A percentile compares a stretch with the other conserved stretches of the same genome.
Evolutionary conservation across 64 coral and sea anemone genomes (phyloP).

Genomic region (Cladopsammia gracilis): DNA sequence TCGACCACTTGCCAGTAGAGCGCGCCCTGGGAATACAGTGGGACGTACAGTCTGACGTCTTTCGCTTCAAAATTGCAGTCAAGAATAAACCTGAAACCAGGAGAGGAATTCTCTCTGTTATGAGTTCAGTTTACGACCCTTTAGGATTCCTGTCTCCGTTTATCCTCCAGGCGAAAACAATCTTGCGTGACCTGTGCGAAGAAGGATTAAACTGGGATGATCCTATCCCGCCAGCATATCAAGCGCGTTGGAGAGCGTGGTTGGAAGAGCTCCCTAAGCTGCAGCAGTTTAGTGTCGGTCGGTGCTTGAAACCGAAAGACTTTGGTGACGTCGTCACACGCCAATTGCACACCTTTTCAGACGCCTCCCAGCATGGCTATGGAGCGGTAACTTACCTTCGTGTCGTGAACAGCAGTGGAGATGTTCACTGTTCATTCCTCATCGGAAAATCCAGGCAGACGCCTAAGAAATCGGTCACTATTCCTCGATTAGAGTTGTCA

Average conservation of each 20-base stretch:
- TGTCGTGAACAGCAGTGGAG: not conserved
- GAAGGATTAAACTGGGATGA: too few species aligned
- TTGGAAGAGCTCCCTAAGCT: not conserved
- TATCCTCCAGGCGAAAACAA: too few species aligned
- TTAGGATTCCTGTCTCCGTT: too few species aligned
- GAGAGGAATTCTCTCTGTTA: too few species aligned
- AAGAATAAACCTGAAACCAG: too few species aligned
- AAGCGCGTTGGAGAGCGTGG: not conserved
- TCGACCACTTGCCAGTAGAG: too few species aligned
- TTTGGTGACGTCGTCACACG: not conserved
- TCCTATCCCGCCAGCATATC: not conserved
- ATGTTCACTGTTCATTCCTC: not conserved
- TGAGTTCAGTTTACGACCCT: too few species aligned
- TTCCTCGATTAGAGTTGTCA: conserved; percentile 4
- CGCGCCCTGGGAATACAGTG: too few species aligned
- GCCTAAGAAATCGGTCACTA: not conserved
- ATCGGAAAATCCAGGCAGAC: conserved; percentile 1
- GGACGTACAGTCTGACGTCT: too few species aligned
- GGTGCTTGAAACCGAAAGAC: too few species aligned
- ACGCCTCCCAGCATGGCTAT: not conserved
- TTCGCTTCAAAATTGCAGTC: too few species aligned
- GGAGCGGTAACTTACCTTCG: not conserved
- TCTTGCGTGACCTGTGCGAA: too few species aligned
- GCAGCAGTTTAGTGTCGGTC: not conserved
- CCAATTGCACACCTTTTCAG: not conserved